Evolutionary conservation across 2,797 vertebrate genomes (phyloP).

Genomic region (Cottoperca gobio): DNA sequence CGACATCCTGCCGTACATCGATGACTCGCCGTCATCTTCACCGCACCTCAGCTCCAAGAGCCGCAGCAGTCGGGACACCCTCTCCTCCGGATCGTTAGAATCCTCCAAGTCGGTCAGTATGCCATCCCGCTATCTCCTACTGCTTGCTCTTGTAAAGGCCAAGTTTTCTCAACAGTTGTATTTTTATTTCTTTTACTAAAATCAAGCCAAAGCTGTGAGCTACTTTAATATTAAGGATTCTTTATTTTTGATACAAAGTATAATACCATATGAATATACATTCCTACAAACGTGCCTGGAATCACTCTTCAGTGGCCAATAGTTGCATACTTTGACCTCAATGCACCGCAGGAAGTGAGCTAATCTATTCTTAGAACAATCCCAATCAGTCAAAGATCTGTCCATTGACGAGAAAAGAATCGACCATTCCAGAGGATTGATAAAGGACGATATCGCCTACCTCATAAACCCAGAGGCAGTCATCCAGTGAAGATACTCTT

Average conservation of each 20-base stretch:
- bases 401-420: slow-evolving; percentile 59
- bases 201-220: not conserved
- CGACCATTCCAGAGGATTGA: slow-evolving; percentile 46
- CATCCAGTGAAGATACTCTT: slow-evolving; percentile 50
- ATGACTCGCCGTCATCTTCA: slow-evolving; percentile 96
- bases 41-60: slow-evolving; percentile 95
- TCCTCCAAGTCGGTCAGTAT: slow-evolving; percentile 93
- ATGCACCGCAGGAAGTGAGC: slow-evolving; percentile 43
- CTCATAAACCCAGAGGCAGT: slow-evolving; percentile 35
- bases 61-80: slow-evolving; percentile 90
- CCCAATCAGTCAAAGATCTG: slow-evolving; percentile 32
- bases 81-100: slow-evolving; percentile 91
- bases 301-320: slow-evolving; percentile 13
- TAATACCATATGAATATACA: not conserved
- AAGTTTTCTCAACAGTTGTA: not conserved
- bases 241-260: not conserved
- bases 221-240: not conserved
- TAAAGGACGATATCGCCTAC: slow-evolving; percentile 36
- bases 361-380: slow-evolving; percentile 65
- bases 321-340: slow-evolving; percentile 37
- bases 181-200: no score
- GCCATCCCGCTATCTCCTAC: not conserved
- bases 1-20: slow-evolving; percentile 95
- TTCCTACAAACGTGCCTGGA: not conserved
- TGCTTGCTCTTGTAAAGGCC: no score